Evolutionary conservation across 2,888 invertebrate genomes (phyloP).

Genomic region (Exocentrus adspersus): DNA sequence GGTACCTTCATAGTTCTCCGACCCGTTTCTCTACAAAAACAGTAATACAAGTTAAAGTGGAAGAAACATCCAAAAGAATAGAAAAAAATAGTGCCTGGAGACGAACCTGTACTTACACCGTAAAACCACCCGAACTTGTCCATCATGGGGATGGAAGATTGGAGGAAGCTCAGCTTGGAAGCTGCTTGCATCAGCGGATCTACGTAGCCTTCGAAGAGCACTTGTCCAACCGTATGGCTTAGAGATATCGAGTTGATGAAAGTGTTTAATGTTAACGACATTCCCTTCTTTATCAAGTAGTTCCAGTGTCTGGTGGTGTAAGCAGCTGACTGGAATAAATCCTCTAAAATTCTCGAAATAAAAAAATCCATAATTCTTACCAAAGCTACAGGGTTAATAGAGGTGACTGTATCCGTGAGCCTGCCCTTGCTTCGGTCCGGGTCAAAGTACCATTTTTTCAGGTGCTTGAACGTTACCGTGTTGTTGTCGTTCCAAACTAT

Average conservation of each 20-base stretch:
- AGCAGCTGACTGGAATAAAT: constrained; percentile 67
- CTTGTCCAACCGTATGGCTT: constrained; percentile 72
- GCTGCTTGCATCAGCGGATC: constrained; percentile 78
- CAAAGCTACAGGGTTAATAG: constrained; percentile 80
- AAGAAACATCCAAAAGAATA: neutral
- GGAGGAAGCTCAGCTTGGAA: constrained; percentile 67
- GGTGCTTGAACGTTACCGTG: constrained; percentile 77
- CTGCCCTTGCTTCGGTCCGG: constrained; percentile 72
- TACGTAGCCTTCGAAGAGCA: constrained; percentile 83
- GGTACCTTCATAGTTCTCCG: constrained; percentile 76
- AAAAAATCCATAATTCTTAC: too few species aligned
- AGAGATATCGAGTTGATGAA: constrained; percentile 69
- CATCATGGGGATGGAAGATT: constrained; percentile 65
- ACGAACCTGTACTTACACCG: constrained; percentile 62
- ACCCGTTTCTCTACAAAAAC: constrained; percentile 76
- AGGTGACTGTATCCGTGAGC: constrained; percentile 76
- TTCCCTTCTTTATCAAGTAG: constrained; percentile 67
- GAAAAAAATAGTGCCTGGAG: too few species aligned
- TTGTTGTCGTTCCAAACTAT: constrained; percentile 76
- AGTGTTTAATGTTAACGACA: constrained; percentile 70
- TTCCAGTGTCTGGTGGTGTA: constrained; percentile 71
- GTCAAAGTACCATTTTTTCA: constrained; percentile 77
- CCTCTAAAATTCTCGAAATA: too few species aligned
- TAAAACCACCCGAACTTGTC: constrained; percentile 92
- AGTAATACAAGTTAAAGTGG: neutral